Evolutionary conservation across 1,140 invertebrate species (phyloP).

Genomic region (Antheraea mylitta): DNA sequence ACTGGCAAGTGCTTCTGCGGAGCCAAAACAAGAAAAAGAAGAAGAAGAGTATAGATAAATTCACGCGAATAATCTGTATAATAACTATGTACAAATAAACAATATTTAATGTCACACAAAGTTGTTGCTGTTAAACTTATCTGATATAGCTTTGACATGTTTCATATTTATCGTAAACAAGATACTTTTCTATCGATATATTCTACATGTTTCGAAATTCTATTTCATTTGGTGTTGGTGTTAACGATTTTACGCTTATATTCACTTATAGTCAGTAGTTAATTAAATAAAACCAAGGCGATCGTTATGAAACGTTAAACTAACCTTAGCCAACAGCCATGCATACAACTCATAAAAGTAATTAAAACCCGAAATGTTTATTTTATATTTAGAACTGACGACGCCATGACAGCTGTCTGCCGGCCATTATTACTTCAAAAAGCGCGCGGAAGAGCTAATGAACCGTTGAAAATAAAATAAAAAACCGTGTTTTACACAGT

Average conservation of each 20-base stretch:
- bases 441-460: constrained; percentile 56
- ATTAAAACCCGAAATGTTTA: constrained; percentile 65
- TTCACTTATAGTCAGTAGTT: constrained; percentile 6
- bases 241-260: background rate
- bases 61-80: too few species aligned
- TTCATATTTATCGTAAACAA: too few species aligned
- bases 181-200: background rate
- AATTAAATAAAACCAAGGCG: constrained; percentile 5
- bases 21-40: too few species aligned
- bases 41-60: too few species aligned
- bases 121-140: too few species aligned
- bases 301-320: constrained; percentile 20
- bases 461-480: constrained; percentile 68
- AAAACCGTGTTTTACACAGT: constrained; percentile 55
- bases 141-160: too few species aligned
- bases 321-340: constrained; percentile 46
- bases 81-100: too few species aligned
- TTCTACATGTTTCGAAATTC: background rate
- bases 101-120: too few species aligned
- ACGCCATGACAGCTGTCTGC: constrained; percentile 62
- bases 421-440: constrained; percentile 46
- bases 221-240: background rate
- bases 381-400: constrained; percentile 73
- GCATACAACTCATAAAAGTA: constrained; percentile 48
- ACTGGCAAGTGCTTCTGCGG: too few species aligned